Evolutionary conservation across 2,888 invertebrate genomes (phyloP), one percentile per base, ranked within the genome.

Genomic region (Caenorhabditis imperialis): DNA sequence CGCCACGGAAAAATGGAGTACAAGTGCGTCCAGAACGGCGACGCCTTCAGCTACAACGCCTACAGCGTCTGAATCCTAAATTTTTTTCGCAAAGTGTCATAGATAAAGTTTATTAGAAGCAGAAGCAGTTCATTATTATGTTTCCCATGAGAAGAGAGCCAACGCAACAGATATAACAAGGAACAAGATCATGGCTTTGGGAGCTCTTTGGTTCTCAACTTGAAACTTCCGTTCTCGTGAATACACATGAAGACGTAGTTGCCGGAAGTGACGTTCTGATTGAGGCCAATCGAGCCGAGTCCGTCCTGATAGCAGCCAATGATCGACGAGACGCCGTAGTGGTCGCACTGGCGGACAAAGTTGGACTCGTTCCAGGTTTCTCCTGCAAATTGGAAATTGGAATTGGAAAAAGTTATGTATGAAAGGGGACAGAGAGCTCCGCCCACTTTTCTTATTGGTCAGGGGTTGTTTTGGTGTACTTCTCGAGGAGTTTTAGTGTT

Each of bases 321-420:
- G 30, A 69, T 60, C n/a, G 44, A 23, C 6, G 57, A 58, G 45
- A 58, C 57, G 33, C 69, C 69, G 22, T 69, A 58, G 38, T 58
- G 30, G 25, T 16, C 57, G 30, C 69, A 69, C 12, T 51, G 69
- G 30, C 69, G 69, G 1, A 69, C 53, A 30, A 69, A 69, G 38
- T 44, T 60, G n/a, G 53, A 53, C 58, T 69, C 69, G 38, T 69
- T 58, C 69, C 69, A 69, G 16, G 58, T 69, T 37, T 69, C 69
- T 37, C 69, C 69, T 69, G 16, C 22, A 50, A 65, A 47, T 18
- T 8, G 3, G 10, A 5, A 55, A 35, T 35, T 7, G 27, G 27
- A n/a, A n/a, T n/a, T n/a, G n/a, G n/a, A n/a, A n/a, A n/a, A n/a
- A n/a, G n/a, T n/a, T n/a, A n/a, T n/a, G n/a, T n/a, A n/a, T n/a